A percentile compares a stretch with the other conserved stretches of the same genome.
These are phyloP conservation scores for Dichetophora obliterata DNA, from an alignment of 2,888 invertebrate genomes.

Conservation along the genomic window DNA sequence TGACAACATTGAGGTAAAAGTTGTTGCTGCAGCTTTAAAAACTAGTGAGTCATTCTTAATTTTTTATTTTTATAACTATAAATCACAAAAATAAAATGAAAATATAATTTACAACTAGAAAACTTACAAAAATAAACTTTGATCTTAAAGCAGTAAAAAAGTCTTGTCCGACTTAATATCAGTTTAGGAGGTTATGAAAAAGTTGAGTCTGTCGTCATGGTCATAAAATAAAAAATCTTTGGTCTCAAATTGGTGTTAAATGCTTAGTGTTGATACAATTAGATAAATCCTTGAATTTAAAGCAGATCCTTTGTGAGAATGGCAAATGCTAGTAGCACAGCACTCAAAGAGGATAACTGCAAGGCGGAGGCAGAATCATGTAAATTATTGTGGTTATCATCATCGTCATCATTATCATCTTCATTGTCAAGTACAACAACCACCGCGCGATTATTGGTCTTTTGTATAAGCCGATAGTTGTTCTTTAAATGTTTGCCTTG, in stretches of 20 bases:
- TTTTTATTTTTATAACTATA: neutral
- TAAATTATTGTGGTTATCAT: neutral
- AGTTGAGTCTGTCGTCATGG: constrained; percentile 34
- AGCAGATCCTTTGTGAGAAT: constrained; percentile 12
- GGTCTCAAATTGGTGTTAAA: constrained; percentile 47
- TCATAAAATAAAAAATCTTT: constrained; percentile 40
- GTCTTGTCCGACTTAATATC: neutral
- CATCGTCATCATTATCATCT: constrained; percentile 27
- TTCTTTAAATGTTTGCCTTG: constrained; percentile 66
- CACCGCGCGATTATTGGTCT: constrained; percentile 60
- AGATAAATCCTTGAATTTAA: neutral
- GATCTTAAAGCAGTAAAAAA: neutral
- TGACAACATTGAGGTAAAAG: neutral
- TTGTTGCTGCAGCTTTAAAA: no score
- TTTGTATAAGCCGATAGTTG: constrained; percentile 70
- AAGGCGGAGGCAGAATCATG: constrained; percentile 23
- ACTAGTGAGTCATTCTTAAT: no score
- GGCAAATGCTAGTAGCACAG: constrained; percentile 47
- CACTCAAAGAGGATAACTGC: constrained; percentile 40
- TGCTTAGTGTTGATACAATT: constrained; percentile 39
- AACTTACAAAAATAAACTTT: neutral
- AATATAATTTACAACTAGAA: neutral
- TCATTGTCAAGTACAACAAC: constrained; percentile 52
- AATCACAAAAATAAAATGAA: neutral
- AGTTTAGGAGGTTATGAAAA: constrained; percentile 26